Percentiles rank a stretch among this genome's conserved stretches.
Conservation (phyloP, 2,113 vertebrate genomes). For the Andinoacara biseriatus region DNA sequence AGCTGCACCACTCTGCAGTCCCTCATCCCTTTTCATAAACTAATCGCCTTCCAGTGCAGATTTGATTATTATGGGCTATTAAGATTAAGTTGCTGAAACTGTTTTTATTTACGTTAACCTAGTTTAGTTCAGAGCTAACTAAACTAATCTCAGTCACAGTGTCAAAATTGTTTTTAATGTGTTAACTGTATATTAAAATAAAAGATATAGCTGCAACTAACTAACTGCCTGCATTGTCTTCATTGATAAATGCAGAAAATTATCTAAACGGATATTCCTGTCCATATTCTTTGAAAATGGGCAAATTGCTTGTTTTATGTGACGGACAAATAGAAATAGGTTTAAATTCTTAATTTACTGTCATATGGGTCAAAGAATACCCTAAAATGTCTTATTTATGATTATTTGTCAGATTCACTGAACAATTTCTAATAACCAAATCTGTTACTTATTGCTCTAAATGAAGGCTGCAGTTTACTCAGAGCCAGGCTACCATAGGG, state of each 20-base stretch:
- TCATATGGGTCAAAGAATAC: background rate
- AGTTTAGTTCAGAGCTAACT: too few species aligned
- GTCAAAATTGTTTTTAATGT: too few species aligned
- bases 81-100: background rate
- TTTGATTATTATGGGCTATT: background rate
- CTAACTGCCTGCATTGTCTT: background rate
- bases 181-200: background rate
- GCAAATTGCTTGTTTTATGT: slow-evolving; percentile 4
- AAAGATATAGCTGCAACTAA: background rate
- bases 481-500: background rate
- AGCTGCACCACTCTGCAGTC: background rate
- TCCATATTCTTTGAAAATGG: background rate
- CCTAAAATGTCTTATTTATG: background rate
- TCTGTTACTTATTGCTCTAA: background rate
- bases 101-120: too few species aligned
- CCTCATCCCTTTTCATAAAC: background rate
- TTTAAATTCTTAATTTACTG: background rate
- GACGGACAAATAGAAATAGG: background rate
- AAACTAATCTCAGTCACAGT: too few species aligned
- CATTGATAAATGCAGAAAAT: background rate
- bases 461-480: background rate
- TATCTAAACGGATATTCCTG: background rate
- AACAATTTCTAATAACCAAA: background rate
- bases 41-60: background rate
- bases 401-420: background rate